Base-by-base conservation (phyloP, 2,888 invertebrate species). In the Eledone cirrhosa region DNA sequence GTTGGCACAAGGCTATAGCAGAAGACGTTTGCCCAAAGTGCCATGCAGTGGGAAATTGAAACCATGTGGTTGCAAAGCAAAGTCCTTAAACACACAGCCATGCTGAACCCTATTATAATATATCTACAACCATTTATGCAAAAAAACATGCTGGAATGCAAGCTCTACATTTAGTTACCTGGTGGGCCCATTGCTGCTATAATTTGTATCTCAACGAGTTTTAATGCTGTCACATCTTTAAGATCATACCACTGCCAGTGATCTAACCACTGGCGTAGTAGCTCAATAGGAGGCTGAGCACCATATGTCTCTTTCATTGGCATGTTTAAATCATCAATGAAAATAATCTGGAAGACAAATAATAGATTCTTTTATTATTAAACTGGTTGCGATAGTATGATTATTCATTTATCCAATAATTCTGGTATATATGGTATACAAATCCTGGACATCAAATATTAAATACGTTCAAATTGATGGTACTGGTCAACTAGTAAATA, bases 301-400 rank as follows among this genome's bases (percentile, higher is more conserved):
- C 97, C 98, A 87, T 96, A 97, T 2, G 93, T 93, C 91, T 97
- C 96, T 78, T 95, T 94, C 85, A 95, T 92, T 0, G 98, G 98
- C 96, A 98, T 96, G 86, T 96, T 97, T n/a, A 98, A 94, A 90
- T 98, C 98, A 88, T 98, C 98, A 53, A 98, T 96, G 90, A 98
- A 98, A 75, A 97, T 94, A 22, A 98, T 94, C 90, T 95, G 83
- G 2, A 41, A 41, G 11, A 11, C 5, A 41, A 41, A 41, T 41
- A 41, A 41, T 1, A 41, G 41, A 41, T 41, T 41, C 41, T 1
- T n/a, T 41, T 41, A 41, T 41, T 41, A 41, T n/a, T n/a, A n/a
- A n/a, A n/a, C n/a, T n/a, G n/a, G n/a, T n/a, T n/a, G n/a, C n/a
- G n/a, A n/a, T n/a, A n/a, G n/a, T n/a, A n/a, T n/a, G n/a, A n/a